Base-by-base conservation (phyloP, 2,888 invertebrate genomes). In the Leucoma salicis region DNA sequence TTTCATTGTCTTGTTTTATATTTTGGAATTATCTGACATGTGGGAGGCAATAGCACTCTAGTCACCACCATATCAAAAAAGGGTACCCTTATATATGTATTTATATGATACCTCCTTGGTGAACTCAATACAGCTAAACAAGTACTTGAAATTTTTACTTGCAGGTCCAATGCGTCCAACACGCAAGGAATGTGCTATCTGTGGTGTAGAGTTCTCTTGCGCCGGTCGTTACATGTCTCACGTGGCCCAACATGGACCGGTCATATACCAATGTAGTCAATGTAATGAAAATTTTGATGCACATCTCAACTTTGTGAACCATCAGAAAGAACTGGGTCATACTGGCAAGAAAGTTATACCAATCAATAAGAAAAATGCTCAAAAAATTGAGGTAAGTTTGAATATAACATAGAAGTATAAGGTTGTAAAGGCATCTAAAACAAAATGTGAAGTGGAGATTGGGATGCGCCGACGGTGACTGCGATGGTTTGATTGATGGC, bases 161-260 rank as follows among this genome's bases (percentile, higher is more conserved):
- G 0, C 61, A 83, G 87, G 84, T 5, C 78, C 82, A 15, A 72
- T 78, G 62, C 81, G 78, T 4, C 77, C 65, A 7, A 78, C 68
- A 0, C 75, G 67, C 11, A 78, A 83, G 38, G 70, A 74, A 16
- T 91, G 91, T 54, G 82, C 83, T 10, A 82, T 90, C 21, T 91
- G 91, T 52, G 86, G 86, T 35, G 67, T 79, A 63, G 70, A 75
- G 56, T 91, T 91, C 66, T 70, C 76, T 1, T 83, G 82, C 46
- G 74, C 80, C n/a, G 79, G 82, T 0, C 78, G 85, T 4, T 91
- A 91, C 68, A 86, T 91, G 78, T 82, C 91, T 3, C 93, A 93
- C 65, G 82, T 92, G 41, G 90, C 91, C 31, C 87, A 86, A 35
- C 94, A 94, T 70, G 92, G 92, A 43, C 91, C 90, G 11, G 90